Conservation (phyloP, 2,113 vertebrate genomes). For the Cyrtonyx montezumae region DNA sequence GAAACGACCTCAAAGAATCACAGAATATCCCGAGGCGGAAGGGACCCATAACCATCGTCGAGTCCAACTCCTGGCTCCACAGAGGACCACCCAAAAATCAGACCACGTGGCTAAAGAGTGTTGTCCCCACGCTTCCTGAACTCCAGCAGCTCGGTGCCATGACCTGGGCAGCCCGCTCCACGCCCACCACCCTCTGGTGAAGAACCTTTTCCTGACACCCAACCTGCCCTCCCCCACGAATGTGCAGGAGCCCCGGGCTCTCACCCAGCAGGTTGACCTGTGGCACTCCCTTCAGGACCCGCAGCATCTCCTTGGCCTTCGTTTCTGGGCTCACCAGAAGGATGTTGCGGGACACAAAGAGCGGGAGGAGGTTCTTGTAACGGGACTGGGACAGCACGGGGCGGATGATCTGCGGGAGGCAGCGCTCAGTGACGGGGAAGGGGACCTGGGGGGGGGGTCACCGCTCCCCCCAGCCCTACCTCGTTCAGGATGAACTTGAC, state of each 20-base stretch:
- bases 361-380: slow-evolving; percentile 83
- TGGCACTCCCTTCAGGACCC: slow-evolving; percentile 76
- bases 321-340: slow-evolving; percentile 87
- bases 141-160: too few species aligned
- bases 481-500: slow-evolving; percentile 85
- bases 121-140: too few species aligned
- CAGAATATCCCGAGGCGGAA: too few species aligned
- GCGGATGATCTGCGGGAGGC: slow-evolving; percentile 76
- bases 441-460: background rate
- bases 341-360: slow-evolving; percentile 85
- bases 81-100: too few species aligned
- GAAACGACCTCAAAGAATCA: too few species aligned
- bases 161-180: too few species aligned
- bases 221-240: background rate
- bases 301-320: slow-evolving; percentile 88
- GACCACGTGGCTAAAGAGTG: too few species aligned
- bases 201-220: too few species aligned
- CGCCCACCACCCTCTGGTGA: too few species aligned
- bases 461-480: background rate
- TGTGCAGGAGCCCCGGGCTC: fast-evolving
- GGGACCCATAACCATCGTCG: too few species aligned
- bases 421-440: background rate
- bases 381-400: slow-evolving; percentile 79
- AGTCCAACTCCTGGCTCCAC: too few species aligned
- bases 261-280: slow-evolving; percentile 89